Conservation (phyloP, 2,797 vertebrate species). For the Xyrichtys novacula region DNA sequence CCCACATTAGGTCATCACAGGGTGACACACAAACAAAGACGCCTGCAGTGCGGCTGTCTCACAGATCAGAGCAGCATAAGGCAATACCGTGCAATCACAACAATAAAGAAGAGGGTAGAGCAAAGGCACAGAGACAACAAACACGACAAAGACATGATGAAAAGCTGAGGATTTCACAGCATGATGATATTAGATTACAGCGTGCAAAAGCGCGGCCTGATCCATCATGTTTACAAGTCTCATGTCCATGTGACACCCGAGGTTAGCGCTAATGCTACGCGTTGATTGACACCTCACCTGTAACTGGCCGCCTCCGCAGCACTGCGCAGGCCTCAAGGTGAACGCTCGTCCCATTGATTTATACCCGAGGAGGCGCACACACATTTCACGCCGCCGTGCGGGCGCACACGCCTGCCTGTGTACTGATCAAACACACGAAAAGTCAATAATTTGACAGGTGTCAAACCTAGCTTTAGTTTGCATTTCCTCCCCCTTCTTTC, state of each 20-base stretch:
- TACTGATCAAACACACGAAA: slow-evolving; percentile 21
- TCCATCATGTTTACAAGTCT: slow-evolving; percentile 20
- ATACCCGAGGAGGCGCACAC: background rate
- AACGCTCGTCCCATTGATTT: slow-evolving; percentile 50
- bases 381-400: background rate
- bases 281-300: slow-evolving; percentile 63
- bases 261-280: slow-evolving; percentile 5
- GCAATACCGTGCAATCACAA: slow-evolving; percentile 45
- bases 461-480: slow-evolving; percentile 38
- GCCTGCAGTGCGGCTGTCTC: slow-evolving; percentile 37
- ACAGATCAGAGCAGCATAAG: slow-evolving; percentile 20
- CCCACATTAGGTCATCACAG: slow-evolving; percentile 42
- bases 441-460: slow-evolving; percentile 62
- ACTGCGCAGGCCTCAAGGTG: slow-evolving; percentile 38
- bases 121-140: background rate
- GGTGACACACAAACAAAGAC: slow-evolving; percentile 49
- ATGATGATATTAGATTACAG: fast-evolving
- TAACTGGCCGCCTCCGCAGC: slow-evolving; percentile 19
- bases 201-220: background rate
- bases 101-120: slow-evolving; percentile 7
- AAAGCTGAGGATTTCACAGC: background rate
- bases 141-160: background rate
- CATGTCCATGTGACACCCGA: slow-evolving; percentile 15
- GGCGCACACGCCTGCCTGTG: background rate
- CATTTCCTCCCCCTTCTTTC: background rate